These are phyloP conservation scores for Python bivittatus DNA, from an alignment of 2,113 vertebrate genomes.

Conservation along the genomic window DNA sequence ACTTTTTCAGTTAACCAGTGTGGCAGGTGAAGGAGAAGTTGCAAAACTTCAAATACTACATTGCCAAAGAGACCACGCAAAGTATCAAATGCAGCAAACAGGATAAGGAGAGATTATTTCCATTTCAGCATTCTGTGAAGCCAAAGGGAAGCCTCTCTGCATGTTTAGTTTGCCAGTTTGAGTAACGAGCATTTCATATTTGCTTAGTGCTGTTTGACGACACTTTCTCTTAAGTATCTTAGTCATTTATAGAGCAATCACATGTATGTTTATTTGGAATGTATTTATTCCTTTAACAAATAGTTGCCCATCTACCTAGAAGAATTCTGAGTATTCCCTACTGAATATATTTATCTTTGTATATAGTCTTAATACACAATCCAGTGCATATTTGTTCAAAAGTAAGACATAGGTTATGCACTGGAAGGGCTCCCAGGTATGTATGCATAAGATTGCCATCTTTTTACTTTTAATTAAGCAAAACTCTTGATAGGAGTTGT, in stretches of 20 bases:
- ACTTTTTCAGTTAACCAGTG: neutral
- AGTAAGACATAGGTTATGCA: neutral
- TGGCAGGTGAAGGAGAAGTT: neutral
- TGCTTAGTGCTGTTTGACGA: neutral
- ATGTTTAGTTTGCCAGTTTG: neutral
- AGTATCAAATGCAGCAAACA: neutral
- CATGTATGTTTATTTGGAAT: neutral
- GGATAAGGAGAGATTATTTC: neutral
- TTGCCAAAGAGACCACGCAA: neutral
- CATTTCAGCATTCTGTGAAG: neutral
- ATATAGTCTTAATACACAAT: neutral
- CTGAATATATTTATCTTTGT: neutral
- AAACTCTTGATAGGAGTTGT: neutral
- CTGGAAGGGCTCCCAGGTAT: neutral
- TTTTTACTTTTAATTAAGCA: conserved; percentile 3
- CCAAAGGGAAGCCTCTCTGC: neutral
- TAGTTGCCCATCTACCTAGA: neutral
- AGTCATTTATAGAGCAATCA: neutral
- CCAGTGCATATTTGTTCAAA: neutral
- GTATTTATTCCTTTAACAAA: neutral
- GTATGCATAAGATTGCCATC: neutral
- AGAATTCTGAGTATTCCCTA: neutral
- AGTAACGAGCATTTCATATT: neutral
- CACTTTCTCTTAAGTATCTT: neutral
- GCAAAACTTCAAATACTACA: neutral